Conservation (phyloP, 2,888 invertebrate species). For the Diloba caeruleocephala region DNA sequence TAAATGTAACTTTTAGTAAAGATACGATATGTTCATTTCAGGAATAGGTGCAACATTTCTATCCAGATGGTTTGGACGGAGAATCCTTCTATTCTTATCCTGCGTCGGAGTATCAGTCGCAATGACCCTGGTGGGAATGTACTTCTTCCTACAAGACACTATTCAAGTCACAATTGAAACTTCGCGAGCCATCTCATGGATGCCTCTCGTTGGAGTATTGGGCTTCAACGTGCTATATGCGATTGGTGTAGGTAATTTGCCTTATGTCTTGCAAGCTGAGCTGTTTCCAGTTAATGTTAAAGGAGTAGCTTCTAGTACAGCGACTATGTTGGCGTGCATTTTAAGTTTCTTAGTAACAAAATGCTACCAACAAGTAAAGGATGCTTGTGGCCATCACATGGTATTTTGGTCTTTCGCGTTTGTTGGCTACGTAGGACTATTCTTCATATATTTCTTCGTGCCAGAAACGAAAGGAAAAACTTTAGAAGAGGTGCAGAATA, state of each 20-base stretch:
- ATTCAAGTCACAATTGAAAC: slow-evolving; percentile 70
- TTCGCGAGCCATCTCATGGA: slow-evolving; percentile 76
- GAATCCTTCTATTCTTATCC: slow-evolving; percentile 87
- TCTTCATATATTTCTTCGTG: slow-evolving; percentile 88
- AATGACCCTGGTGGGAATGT: slow-evolving; percentile 83
- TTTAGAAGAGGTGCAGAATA: slow-evolving; percentile 89
- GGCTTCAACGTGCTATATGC: slow-evolving; percentile 90
- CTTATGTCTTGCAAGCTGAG: slow-evolving; percentile 91
- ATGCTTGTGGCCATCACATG: slow-evolving; percentile 87
- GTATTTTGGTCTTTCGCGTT: slow-evolving; percentile 89
- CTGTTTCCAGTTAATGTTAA: slow-evolving; percentile 91
- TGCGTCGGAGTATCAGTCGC: slow-evolving; percentile 87
- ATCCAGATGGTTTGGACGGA: slow-evolving; percentile 87
- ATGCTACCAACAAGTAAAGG: slow-evolving; percentile 88
- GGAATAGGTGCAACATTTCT: slow-evolving; percentile 84
- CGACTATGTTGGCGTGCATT: slow-evolving; percentile 88
- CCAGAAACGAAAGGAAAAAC: slow-evolving; percentile 91
- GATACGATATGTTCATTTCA: slow-evolving; percentile 65
- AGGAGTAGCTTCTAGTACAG: slow-evolving; percentile 88
- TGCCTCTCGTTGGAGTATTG: slow-evolving; percentile 88
- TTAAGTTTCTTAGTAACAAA: slow-evolving; percentile 89
- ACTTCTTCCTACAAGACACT: slow-evolving; percentile 86
- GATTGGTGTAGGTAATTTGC: slow-evolving; percentile 89
- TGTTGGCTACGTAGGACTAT: slow-evolving; percentile 86
- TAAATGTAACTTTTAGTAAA: too few species aligned